phyloP scores from a whole-genome alignment of 2,797 vertebrate species.

The Acanthopagrus latus region DNA sequence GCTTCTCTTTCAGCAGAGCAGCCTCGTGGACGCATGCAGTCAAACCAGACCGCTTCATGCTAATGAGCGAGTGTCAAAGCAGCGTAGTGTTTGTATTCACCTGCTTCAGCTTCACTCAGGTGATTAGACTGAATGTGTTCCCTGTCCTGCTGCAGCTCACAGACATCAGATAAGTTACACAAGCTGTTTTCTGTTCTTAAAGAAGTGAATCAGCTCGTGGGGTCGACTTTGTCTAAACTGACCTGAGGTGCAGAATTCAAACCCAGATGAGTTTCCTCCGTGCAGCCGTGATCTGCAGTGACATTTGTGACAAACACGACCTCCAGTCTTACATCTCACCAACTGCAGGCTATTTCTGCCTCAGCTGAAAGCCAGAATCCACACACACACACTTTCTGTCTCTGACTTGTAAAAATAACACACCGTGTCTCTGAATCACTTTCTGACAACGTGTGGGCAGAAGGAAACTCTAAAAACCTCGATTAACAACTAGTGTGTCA shows the following conservation, averaged over 20 bases:
- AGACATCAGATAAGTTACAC: conserved; percentile 6
- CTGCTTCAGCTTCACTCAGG: conserved; percentile 33
- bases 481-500: background rate
- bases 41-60: conserved; percentile 41
- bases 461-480: background rate
- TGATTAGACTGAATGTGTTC: background rate
- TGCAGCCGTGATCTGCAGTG: conserved; percentile 47
- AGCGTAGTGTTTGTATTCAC: conserved; percentile 32
- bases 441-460: background rate
- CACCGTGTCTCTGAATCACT: background rate
- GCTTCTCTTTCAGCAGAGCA: conserved; percentile 41
- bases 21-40: conserved; percentile 18
- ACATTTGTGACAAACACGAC: conserved; percentile 51
- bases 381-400: background rate
- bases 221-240: conserved; percentile 17
- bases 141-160: background rate
- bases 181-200: background rate
- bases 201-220: conserved; percentile 34
- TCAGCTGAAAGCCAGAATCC: conserved; percentile 21
- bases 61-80: conserved; percentile 36
- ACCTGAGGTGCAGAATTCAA: conserved; percentile 27
- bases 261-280: conserved; percentile 27
- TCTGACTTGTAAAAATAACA: conserved; percentile 12
- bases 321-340: conserved; percentile 20
- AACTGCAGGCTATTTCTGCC: conserved; percentile 21